Base-by-base conservation (phyloP, 2,888 invertebrate genomes). In the Amphipyra berbera region DNA sequence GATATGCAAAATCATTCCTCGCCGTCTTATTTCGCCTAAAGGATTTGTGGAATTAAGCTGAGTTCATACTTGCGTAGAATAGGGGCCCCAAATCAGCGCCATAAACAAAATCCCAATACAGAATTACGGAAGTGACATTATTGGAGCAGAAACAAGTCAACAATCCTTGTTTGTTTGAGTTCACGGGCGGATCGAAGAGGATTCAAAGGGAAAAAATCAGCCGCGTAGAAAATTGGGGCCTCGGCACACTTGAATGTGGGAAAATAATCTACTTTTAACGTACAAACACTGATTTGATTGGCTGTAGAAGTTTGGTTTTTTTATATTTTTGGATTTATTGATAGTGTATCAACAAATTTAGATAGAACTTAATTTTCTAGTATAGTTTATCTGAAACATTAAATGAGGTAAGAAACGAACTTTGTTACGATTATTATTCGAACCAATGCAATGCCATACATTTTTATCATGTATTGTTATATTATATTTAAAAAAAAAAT, bases 111-210 rank as follows among this genome's bases (percentile, higher is more conserved):
- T 77, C 68, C 63, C 73, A 61, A 77, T 79, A 78, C 76, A 73
- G 65, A 70, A 68, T 76, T 72, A 72, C 77, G 71, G 76, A 76
- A 74, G 79, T 69, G 72, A 74, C 73, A 67, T 72, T 76, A 79
- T 73, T 74, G 73, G 68, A 56, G 77, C 69, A 69, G 71, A 80
- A 80, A 69, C 50, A 73, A 76, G 79, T 77, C 76, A 80, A 80
- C 78, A 78, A 80, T 80, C 54, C 72, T 54, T 75, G 75, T 80
- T 81, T 81, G 81, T 80, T 81, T 72, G 73, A 79, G 68, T 77
- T 68, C 68, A 68, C 58, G 66, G 60, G 14, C 46, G 58, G 66
- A 56, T 62, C 67, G 73, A 46, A 44, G 57, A 63, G 63, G 70
- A 77, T 77, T 68, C 66, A 69, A 69, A 64, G 59, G 59, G 72